These are phyloP conservation scores for Pongo pygmaeus DNA, from an alignment of 2,113 vertebrate genomes.

Conservation along the genomic window DNA sequence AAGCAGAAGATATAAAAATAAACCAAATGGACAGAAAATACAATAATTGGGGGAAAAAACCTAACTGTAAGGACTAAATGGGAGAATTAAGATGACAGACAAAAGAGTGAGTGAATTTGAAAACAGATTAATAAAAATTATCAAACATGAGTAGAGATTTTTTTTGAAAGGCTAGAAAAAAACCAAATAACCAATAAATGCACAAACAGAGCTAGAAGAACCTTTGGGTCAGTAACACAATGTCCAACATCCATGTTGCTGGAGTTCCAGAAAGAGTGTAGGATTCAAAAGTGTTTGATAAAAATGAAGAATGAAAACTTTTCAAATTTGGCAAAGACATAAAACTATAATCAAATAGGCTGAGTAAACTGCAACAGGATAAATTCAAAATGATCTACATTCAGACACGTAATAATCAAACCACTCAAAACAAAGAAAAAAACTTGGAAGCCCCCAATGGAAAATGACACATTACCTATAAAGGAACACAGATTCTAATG, in stretches of 20 bases:
- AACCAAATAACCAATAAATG: not conserved
- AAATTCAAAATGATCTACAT: not conserved
- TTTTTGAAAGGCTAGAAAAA: too few relatives aligned
- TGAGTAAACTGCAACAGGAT: not conserved
- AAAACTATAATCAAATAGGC: not conserved
- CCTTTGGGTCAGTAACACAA: too few relatives aligned
- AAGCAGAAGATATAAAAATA: not conserved
- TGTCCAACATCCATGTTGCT: not conserved
- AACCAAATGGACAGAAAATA: not conserved
- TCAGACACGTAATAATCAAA: not conserved
- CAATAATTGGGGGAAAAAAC: not conserved
- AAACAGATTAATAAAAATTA: not conserved
- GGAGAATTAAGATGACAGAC: not conserved
- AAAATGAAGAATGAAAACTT: not conserved
- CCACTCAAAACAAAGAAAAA: not conserved
- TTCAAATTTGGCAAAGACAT: not conserved
- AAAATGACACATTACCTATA: not conserved
- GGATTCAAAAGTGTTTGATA: not conserved
- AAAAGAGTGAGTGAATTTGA: not conserved
- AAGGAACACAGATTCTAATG: not conserved
- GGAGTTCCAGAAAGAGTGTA: not conserved
- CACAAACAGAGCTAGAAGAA: not conserved
- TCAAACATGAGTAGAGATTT: not conserved
- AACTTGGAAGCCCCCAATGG: not conserved
- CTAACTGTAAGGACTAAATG: not conserved